phyloP scores from a whole-genome alignment of 1,140 invertebrate species.

The Papilio machaon region DNA sequence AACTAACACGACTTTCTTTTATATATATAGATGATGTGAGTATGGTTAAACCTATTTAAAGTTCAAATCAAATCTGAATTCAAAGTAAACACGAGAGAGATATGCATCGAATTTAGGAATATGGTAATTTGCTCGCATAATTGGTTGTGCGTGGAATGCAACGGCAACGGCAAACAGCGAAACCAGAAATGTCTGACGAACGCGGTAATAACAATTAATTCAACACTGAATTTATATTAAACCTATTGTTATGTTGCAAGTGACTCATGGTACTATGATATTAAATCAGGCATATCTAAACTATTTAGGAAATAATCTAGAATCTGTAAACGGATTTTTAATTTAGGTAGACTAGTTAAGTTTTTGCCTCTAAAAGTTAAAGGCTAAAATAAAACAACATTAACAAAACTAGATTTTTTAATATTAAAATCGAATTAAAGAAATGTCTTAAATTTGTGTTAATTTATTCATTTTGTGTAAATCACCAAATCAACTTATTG shows the following conservation, averaged over 20 bases:
- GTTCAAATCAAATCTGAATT: not conserved
- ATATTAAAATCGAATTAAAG: no score
- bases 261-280: not conserved
- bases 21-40: no score
- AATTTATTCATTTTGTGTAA: no score
- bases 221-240: not conserved
- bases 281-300: not conserved
- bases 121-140: constrained; percentile 2
- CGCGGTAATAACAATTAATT: constrained; percentile 3
- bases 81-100: not conserved
- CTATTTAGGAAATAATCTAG: not conserved
- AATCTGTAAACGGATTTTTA: no score
- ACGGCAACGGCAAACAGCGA: not conserved
- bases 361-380: no score
- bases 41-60: not conserved
- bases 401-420: no score
- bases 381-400: no score
- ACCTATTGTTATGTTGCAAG: not conserved
- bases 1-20: no score
- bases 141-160: not conserved
- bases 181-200: constrained; percentile 25
- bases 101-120: not conserved
- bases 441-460: no score
- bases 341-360: no score
- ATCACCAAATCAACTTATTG: no score